Evolutionary conservation across 2,113 vertebrate genomes (phyloP).

Genomic region (Conger conger): DNA sequence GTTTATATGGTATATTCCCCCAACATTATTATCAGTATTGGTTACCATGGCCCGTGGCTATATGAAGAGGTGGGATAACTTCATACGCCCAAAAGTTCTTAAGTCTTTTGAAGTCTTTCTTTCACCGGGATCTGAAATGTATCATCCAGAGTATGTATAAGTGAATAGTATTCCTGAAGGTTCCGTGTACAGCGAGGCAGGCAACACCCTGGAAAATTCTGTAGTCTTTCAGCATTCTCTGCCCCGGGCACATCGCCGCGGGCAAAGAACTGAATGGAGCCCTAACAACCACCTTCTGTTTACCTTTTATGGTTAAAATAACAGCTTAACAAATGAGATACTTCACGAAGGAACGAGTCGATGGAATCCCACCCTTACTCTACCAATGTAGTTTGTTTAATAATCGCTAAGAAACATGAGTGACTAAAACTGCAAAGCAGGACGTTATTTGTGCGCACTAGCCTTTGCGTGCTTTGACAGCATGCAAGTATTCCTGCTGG

Average conservation of each 20-base stretch:
- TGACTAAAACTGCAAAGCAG: constrained; percentile 45
- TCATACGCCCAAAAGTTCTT: constrained; percentile 75
- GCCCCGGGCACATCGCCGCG: constrained; percentile 67
- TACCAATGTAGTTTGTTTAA: constrained; percentile 79
- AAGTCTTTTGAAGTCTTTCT: constrained; percentile 72
- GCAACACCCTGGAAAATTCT: constrained; percentile 68
- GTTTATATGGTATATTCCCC: constrained; percentile 57
- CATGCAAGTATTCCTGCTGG: not conserved
- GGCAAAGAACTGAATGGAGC: constrained; percentile 70
- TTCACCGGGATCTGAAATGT: constrained; percentile 76
- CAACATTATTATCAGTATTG: constrained; percentile 64
- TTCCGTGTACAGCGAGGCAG: constrained; percentile 55
- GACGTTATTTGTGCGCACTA: constrained; percentile 45
- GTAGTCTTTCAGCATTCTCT: constrained; percentile 68
- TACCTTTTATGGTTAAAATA: constrained; percentile 93
- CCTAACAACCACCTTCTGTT: constrained; percentile 80
- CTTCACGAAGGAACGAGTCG: constrained; percentile 77
- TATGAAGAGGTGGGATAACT: constrained; percentile 67
- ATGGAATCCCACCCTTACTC: constrained; percentile 80
- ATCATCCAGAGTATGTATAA: constrained; percentile 76
- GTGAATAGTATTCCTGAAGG: constrained; percentile 75
- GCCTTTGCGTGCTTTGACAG: constrained; percentile 49
- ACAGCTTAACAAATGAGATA: constrained; percentile 78
- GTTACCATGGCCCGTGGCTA: constrained; percentile 65
- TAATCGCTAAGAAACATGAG: constrained; percentile 74